These are phyloP conservation scores for Oncorhynchus tshawytscha DNA, from an alignment of 2,113 vertebrate genomes.

Conservation along the genomic window DNA sequence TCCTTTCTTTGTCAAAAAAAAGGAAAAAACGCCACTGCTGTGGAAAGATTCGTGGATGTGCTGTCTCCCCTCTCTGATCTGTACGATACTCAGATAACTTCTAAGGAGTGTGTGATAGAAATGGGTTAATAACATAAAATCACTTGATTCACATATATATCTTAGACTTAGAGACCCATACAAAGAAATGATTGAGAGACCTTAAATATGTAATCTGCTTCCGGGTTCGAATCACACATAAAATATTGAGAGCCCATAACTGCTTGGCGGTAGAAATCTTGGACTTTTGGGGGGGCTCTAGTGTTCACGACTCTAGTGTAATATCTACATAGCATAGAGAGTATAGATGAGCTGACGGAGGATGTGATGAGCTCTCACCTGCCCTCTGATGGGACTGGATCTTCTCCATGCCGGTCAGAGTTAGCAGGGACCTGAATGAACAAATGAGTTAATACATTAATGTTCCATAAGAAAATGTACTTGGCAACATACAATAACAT, in stretches of 20 bases:
- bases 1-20: slow-evolving; percentile 26
- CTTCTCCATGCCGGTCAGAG: slow-evolving; percentile 68
- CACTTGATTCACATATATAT: too few relatives aligned
- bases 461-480: too few relatives aligned
- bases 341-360: too few relatives aligned
- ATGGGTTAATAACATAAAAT: too few relatives aligned
- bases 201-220: too few relatives aligned
- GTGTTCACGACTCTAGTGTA: neutral
- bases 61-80: neutral
- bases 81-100: slow-evolving; percentile 68
- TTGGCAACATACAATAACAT: too few relatives aligned
- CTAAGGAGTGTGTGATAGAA: slow-evolving; percentile 37
- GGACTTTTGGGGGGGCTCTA: neutral
- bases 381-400: slow-evolving; percentile 74
- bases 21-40: slow-evolving; percentile 9
- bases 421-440: slow-evolving; percentile 58
- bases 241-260: too few relatives aligned
- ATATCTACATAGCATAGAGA: too few relatives aligned
- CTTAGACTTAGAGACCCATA: too few relatives aligned
- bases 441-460: too few relatives aligned
- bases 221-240: too few relatives aligned
- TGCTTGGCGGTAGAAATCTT: too few relatives aligned
- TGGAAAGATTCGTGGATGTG: slow-evolving; percentile 25
- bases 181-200: neutral
- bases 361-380: slow-evolving; percentile 51